Conservation (phyloP, 2,797 vertebrate genomes). For the Decapterus maruadsi region DNA sequence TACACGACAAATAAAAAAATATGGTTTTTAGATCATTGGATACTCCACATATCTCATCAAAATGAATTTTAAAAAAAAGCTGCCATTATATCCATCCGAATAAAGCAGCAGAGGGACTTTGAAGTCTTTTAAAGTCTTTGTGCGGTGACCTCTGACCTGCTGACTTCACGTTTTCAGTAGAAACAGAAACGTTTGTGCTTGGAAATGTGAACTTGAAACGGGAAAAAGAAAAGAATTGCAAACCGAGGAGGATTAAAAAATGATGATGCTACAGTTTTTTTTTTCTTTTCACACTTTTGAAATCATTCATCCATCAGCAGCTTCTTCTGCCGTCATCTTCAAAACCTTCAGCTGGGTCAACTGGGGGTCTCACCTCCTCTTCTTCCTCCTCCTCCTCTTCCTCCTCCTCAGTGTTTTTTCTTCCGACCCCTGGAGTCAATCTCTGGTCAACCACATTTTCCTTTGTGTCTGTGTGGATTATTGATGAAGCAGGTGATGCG, state of each 20-base stretch:
- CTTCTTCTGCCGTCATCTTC: too few relatives aligned
- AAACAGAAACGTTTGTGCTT: neutral
- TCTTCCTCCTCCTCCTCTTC: neutral
- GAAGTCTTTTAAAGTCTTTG: conserved; percentile 8
- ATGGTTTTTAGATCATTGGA: neutral
- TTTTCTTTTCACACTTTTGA: neutral
- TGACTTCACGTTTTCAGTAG: conserved; percentile 10
- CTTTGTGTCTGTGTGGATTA: conserved; percentile 36
- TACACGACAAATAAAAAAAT: neutral
- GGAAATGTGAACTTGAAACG: neutral
- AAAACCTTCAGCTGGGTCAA: too few relatives aligned
- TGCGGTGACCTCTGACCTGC: neutral
- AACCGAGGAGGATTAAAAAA: neutral
- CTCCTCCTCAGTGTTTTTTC: neutral
- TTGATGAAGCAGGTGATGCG: conserved; percentile 40
- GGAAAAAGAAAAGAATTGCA: neutral
- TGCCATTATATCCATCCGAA: neutral
- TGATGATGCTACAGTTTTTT: neutral
- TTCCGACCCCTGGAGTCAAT: neutral
- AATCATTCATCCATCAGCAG: neutral
- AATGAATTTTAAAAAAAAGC: neutral
- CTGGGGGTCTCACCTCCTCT: neutral
- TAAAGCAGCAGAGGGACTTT: conserved; percentile 1
- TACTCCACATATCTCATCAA: neutral
- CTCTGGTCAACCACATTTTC: conserved; percentile 38